These are phyloP conservation scores for Eurois occulta DNA, from an alignment of 2,888 invertebrate genomes.

Conservation along the genomic window DNA sequence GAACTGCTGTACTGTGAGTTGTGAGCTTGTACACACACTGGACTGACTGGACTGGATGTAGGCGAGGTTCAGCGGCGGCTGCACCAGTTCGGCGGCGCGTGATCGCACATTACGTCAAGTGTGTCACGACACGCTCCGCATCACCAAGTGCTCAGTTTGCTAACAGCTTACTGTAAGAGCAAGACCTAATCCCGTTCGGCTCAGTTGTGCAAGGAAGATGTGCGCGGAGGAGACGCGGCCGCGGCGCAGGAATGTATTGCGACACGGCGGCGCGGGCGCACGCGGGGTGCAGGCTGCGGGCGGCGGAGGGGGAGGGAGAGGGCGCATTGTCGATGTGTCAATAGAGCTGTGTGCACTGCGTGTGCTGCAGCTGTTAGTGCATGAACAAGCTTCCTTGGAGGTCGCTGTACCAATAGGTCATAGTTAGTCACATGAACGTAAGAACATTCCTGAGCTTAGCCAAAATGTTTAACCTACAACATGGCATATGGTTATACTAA, in stretches of 20 bases:
- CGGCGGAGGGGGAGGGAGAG: background rate
- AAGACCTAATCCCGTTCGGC: slow-evolving; percentile 28
- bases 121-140: slow-evolving; percentile 4
- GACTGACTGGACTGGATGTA: too few species aligned
- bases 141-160: slow-evolving; percentile 18
- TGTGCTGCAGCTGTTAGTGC: slow-evolving; percentile 7
- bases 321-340: slow-evolving; percentile 33
- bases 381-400: background rate
- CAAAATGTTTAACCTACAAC: slow-evolving; percentile 1
- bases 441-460: background rate
- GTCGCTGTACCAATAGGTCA: slow-evolving; percentile 21
- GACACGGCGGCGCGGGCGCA: background rate
- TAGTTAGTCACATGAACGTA: slow-evolving; percentile 1
- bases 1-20: background rate
- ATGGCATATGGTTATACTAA: background rate
- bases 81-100: slow-evolving; percentile 1
- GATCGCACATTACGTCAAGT: slow-evolving; percentile 16
- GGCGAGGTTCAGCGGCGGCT: background rate
- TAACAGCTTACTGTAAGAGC: slow-evolving; percentile 22
- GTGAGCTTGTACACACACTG: background rate
- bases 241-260: slow-evolving; percentile 41
- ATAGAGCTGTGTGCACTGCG: background rate
- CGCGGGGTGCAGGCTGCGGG: background rate
- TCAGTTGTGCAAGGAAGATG: slow-evolving; percentile 33
- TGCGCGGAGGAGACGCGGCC: background rate